These are phyloP conservation scores for Leucophora obtusa DNA, from an alignment of 2,888 invertebrate genomes.

Conservation along the genomic window DNA sequence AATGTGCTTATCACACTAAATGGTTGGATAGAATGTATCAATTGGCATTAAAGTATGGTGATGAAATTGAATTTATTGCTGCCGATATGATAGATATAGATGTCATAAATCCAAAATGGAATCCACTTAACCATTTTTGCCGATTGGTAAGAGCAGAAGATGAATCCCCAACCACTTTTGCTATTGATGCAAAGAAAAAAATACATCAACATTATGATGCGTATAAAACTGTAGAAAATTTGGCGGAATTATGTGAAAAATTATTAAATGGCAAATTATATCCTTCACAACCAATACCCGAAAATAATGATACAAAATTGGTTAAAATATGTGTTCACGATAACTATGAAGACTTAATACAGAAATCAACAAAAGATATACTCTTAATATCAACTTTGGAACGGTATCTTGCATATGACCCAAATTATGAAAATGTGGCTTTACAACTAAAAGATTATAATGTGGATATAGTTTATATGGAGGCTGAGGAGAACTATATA, in stretches of 20 bases:
- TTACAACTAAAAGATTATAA: conserved; percentile 55
- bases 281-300: conserved; percentile 19
- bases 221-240: conserved; percentile 14
- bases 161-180: conserved; percentile 5
- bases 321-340: conserved; percentile 55
- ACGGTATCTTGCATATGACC: conserved; percentile 16
- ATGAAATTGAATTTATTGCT: conserved; percentile 46
- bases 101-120: conserved; percentile 32
- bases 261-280: conserved; percentile 55
- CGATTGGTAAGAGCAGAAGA: conserved; percentile 35
- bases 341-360: conserved; percentile 64
- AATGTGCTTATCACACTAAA: conserved; percentile 49
- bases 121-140: conserved; percentile 35
- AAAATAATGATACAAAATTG: conserved; percentile 19
- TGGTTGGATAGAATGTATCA: conserved; percentile 40
- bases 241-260: conserved; percentile 60
- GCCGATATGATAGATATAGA: conserved; percentile 55
- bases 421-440: conserved; percentile 53
- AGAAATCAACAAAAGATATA: conserved; percentile 47
- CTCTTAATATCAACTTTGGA: conserved; percentile 46
- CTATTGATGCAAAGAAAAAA: conserved; percentile 42
- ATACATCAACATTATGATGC: conserved; percentile 20
- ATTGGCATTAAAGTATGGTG: conserved; percentile 43
- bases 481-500: conserved; percentile 56
- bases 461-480: conserved; percentile 65